Evolutionary conservation across 2,888 invertebrate genomes (phyloP).

Genomic region (Apoderus coryli): DNA sequence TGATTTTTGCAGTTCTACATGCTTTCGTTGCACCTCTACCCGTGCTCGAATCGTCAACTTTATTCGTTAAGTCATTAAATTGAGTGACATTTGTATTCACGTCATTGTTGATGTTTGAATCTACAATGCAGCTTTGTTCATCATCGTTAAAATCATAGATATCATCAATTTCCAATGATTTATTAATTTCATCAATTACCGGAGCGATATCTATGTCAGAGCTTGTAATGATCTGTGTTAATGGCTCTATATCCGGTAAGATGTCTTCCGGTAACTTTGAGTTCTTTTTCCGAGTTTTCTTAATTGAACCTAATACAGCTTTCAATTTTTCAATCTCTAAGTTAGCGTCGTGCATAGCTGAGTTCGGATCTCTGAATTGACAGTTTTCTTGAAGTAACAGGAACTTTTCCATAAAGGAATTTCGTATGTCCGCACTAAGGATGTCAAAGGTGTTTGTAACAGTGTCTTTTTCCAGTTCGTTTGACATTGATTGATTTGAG

Average conservation of each 20-base stretch:
- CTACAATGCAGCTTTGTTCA: too few relatives aligned
- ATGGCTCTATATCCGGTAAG: constrained; percentile 12
- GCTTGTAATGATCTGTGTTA: constrained; percentile 12
- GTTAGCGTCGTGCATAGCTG: too few relatives aligned
- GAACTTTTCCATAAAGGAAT: too few relatives aligned
- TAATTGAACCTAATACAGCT: constrained; percentile 7
- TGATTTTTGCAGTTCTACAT: constrained; percentile 20
- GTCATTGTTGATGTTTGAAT: too few relatives aligned
- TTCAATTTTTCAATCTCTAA: constrained; percentile 6
- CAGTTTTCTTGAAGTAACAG: too few relatives aligned
- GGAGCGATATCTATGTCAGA: constrained; percentile 16
- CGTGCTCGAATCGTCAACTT: background rate
- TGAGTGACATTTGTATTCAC: too few relatives aligned
- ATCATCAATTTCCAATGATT: constrained; percentile 14
- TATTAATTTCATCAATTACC: constrained; percentile 16
- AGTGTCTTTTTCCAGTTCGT: too few relatives aligned
- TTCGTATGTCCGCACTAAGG: too few relatives aligned
- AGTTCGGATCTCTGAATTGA: too few relatives aligned
- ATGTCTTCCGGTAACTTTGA: constrained; percentile 4
- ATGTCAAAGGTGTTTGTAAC: too few relatives aligned
- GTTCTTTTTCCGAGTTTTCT: constrained; percentile 5
- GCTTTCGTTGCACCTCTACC: constrained; percentile 11
- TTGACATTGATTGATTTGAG: too few relatives aligned
- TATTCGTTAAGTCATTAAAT: too few relatives aligned
- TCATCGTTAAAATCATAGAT: constrained; percentile 16